phyloP scores from a whole-genome alignment of 2,113 vertebrate species.

The Rhinichthys klamathensis region DNA sequence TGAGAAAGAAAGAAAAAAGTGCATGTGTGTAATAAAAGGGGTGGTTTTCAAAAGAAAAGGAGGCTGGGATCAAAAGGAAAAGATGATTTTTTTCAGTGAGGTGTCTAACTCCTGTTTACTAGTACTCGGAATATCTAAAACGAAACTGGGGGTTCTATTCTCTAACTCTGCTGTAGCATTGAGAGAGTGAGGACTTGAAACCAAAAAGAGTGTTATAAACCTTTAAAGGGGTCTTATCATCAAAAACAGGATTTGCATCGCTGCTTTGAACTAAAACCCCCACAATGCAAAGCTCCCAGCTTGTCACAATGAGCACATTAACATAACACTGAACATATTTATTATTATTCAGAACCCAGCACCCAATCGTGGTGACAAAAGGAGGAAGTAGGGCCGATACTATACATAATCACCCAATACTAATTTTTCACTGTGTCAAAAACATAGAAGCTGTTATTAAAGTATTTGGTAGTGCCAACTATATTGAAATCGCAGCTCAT shows the following conservation, averaged over 20 bases:
- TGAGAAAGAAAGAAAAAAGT: slow-evolving; percentile 16
- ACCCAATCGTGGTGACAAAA: not conserved
- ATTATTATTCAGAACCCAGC: not conserved
- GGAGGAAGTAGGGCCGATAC: not conserved
- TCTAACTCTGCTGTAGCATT: slow-evolving; percentile 1
- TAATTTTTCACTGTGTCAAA: not conserved
- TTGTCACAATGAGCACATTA: not conserved
- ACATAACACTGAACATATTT: not conserved
- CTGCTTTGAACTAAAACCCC: not conserved
- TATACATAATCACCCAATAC: not conserved
- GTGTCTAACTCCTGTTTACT: slow-evolving; percentile 7
- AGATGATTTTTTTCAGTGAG: not conserved
- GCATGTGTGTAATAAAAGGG: not conserved
- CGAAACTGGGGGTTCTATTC: not conserved
- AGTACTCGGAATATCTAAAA: slow-evolving; percentile 12
- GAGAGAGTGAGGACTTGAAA: not conserved
- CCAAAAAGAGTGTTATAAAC: not conserved
- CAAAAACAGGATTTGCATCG: not conserved
- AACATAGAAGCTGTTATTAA: not conserved
- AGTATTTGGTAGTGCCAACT: not conserved
- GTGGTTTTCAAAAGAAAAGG: not conserved
- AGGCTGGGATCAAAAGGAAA: not conserved
- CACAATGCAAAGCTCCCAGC: not conserved
- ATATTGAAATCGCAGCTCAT: not conserved
- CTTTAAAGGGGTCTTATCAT: not conserved